Percentiles rank a stretch among this genome's conserved stretches.
Evolutionary conservation across 2,113 vertebrate genomes (phyloP).

Genomic region (Thalassarche chlororhynchos): DNA sequence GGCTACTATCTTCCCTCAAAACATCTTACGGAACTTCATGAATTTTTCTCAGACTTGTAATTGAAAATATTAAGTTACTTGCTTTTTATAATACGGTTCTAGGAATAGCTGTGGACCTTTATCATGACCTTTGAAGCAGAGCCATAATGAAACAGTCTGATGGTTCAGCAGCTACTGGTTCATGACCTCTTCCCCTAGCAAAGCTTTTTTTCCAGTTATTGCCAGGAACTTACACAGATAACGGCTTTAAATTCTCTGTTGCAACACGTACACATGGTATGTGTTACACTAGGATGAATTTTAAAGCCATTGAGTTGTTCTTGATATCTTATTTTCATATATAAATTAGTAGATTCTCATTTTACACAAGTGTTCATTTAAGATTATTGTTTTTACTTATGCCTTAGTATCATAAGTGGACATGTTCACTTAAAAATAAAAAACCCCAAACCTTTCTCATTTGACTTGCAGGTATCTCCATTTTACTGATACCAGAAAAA

Average conservation of each 20-base stretch:
- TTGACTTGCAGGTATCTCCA: slow-evolving; percentile 29
- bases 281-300: background rate
- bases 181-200: background rate
- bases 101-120: background rate
- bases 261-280: background rate
- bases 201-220: background rate
- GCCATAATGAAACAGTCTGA: background rate
- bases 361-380: background rate
- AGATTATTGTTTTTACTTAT: background rate
- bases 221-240: background rate
- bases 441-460: background rate
- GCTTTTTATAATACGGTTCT: background rate
- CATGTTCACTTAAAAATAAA: background rate
- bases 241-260: background rate
- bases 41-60: background rate
- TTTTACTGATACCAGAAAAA: slow-evolving; percentile 10
- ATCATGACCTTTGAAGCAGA: background rate
- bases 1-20: background rate
- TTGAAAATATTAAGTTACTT: background rate
- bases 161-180: background rate
- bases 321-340: background rate
- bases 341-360: background rate
- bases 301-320: background rate
- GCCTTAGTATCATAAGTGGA: background rate
- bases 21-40: background rate